Percentiles rank a stretch among this genome's conserved stretches.
These are phyloP conservation scores for Hylaeus anthracinus DNA, from an alignment of 1,140 invertebrate species.

Conservation along the genomic window DNA sequence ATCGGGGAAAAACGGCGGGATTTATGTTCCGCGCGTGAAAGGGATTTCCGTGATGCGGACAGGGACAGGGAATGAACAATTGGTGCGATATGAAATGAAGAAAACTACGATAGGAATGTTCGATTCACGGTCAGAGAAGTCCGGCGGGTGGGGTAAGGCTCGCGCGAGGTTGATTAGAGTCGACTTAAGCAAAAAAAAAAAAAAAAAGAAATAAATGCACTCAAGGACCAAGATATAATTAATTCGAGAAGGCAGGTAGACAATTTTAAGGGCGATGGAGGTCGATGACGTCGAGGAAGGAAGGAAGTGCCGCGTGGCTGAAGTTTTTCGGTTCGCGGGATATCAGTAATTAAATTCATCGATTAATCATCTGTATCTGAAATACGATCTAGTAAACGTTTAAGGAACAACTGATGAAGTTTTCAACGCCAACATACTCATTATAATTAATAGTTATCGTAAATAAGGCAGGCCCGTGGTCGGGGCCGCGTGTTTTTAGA, in stretches of 20 bases:
- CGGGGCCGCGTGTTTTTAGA: conserved; percentile 1
- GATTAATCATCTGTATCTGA: conserved; percentile 40
- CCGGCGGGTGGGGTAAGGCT: not conserved
- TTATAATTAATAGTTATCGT: conserved; percentile 19
- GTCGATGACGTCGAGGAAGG: too few species aligned
- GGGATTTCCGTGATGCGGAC: not conserved
- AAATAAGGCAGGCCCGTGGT: not conserved
- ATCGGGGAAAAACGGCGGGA: not conserved
- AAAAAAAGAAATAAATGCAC: conserved; percentile 35
- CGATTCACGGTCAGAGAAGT: not conserved
- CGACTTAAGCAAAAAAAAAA: not conserved
- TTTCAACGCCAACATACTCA: conserved; percentile 43
- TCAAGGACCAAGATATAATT: conserved; percentile 67
- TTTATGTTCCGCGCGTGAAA: not conserved
- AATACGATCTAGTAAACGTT: conserved; percentile 24
- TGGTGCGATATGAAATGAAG: too few species aligned
- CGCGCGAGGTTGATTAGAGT: not conserved
- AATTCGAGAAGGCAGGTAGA: conserved; percentile 27
- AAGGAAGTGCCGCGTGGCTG: not conserved
- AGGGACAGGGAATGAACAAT: too few species aligned
- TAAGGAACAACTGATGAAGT: conserved; percentile 22
- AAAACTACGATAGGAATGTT: not conserved
- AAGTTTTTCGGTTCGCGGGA: not conserved
- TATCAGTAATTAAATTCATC: conserved; percentile 36
- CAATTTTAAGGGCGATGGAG: conserved; percentile 27